Base-by-base conservation (phyloP, 2,797 vertebrate species). In the Pseudomugil tenellus region DNA sequence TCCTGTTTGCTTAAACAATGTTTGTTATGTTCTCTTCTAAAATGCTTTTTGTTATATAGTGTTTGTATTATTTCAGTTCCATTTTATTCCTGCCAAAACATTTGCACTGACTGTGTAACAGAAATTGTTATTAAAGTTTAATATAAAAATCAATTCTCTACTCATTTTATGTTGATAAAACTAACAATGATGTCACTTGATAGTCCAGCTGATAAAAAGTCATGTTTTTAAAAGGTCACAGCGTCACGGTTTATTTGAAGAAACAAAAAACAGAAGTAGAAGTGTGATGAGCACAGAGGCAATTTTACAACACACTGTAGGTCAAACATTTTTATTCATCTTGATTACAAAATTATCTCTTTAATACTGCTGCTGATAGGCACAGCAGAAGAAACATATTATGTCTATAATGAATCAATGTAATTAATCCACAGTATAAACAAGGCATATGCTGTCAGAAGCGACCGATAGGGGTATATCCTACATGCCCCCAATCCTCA, bases 211-310 rank as follows among this genome's bases (percentile, higher is more conserved):
- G 28, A 19, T 7, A 28, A 13, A 8, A 23, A 34, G 23, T 2
- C 6, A 41, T 21, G 32, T 6, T 48, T n/a, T 26, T 37, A 6
- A 6, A 9, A 32, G 21, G 23, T 58, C n/a, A 0, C 35, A 55
- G 12, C 16, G 1, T n/a, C 23, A 21, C 23, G 39, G 0, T 9
- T 56, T 34, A 2, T 55, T 32, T 19, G 9, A 9, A 43, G n/a
- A 14, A 61, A 37, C 29, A 23, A 62, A 76, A 67, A 72, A 6
- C n/a, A 74, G 48, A 66, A 71, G 68, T 57, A 69, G n/a, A 3
- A 6, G 6, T 31, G 29, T n/a, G n/a, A n/a, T 48, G 32, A 58
- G 23, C 19, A 14, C 13, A 58, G 1, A 39, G 54, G 23, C 1
- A 55, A 60, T 25, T 35, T 54, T 37, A 17, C 37, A 51, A n/a